Conservation (phyloP, 1,140 invertebrate species). For the Leptopilina clavipes region DNA sequence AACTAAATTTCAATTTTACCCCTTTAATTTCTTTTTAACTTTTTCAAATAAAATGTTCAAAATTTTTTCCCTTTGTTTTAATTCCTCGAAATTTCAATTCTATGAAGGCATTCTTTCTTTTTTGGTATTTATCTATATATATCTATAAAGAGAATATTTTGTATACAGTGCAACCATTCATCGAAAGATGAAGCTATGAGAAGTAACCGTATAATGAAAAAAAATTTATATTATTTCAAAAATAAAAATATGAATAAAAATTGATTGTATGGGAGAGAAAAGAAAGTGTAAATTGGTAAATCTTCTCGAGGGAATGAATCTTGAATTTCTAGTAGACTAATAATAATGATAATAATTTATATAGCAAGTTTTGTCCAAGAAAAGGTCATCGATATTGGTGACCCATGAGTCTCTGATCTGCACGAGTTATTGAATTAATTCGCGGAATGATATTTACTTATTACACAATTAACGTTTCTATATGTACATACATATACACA, state of each 20-base stretch:
- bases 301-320: neutral
- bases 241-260: no score
- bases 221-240: no score
- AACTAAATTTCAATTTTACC: neutral
- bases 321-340: conserved; percentile 1
- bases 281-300: no score
- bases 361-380: neutral
- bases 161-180: no score
- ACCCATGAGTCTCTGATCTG: conserved; percentile 4
- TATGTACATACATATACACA: neutral
- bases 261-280: no score
- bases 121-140: no score
- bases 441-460: conserved; percentile 1
- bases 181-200: no score
- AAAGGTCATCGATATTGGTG: neutral
- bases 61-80: no score
- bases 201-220: no score
- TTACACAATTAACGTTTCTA: neutral
- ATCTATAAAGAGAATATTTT: no score
- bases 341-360: conserved; percentile 1
- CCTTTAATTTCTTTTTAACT: neutral
- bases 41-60: neutral
- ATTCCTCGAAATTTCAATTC: no score
- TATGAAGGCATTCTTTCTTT: no score
- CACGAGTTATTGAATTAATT: conserved; percentile 31